Evolutionary conservation across 1,140 invertebrate genomes (phyloP), one percentile per base, ranked within the genome.

Genomic region (Drosophila bocki): DNA sequence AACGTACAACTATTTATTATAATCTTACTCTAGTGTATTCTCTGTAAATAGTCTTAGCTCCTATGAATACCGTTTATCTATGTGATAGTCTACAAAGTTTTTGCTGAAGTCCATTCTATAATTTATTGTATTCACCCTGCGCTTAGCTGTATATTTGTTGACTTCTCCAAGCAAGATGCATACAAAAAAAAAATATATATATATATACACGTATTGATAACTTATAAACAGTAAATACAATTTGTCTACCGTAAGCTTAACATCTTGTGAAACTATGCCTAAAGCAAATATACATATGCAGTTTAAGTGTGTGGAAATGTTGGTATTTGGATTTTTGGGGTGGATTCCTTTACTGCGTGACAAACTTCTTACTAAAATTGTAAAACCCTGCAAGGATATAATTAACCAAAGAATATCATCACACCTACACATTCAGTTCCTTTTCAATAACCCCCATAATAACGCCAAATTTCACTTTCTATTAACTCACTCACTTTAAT

Each of bases 51-150:
- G 80, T 51, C 72, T 72, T 84, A 87, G 71, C 56, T 45, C 48
- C 39, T 83, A 80, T 37, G 53, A 37, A 61, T 81, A 57, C 65
- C 51, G 76, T 80, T 88, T 78, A 61, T 87, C 75, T 86, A 88
- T 87, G 85, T 87, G 85, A 88, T 88, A 87, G 84, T 84, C 65
- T 81, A 84, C 63, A 60, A 75, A 56, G 13, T 63, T 76, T 85
- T 86, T 86, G 79, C 82, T 86, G 83, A 86, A 86, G 59, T 68
- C 85, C 33, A 59, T 56, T 56, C 77, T 79, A 39, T 85, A 63
- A 58, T 78, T 72, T 72, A 72, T 71, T 71, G 35, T 69, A 72
- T 60, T 72, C 67, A 42, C 53, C 32, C 37, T 72, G 53, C 69
- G 67, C 69, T 72, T 72, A 51, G 45, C 53, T 72, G 50, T 71